phyloP scores from a whole-genome alignment of 1,140 invertebrate genomes.

The Pentalonia nigronervosa region DNA sequence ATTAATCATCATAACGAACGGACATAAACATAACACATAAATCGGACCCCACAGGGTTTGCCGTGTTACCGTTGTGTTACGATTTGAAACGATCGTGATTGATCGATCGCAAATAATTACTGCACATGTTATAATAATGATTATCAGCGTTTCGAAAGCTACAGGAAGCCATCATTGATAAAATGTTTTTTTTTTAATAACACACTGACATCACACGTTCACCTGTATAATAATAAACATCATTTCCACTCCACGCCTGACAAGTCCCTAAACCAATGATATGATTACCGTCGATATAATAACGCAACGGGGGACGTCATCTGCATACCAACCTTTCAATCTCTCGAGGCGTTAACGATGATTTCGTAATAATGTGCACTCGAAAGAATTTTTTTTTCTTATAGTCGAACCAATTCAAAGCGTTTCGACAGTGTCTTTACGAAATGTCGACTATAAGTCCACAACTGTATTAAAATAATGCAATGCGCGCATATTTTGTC shows the following conservation, averaged over 20 bases:
- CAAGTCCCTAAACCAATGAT: neutral
- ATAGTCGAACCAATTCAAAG: neutral
- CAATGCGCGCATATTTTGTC: neutral
- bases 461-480: neutral
- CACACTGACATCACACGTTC: neutral
- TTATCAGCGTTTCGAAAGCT: slow-evolving; percentile 12
- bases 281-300: neutral
- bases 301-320: neutral
- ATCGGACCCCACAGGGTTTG: neutral
- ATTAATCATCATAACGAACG: neutral
- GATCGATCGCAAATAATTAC: neutral
- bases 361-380: neutral
- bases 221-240: neutral
- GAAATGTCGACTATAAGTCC: neutral
- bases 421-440: neutral
- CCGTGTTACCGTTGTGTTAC: neutral
- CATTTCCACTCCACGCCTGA: neutral
- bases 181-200: slow-evolving; percentile 10
- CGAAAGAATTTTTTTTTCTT: neutral
- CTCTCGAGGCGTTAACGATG: neutral
- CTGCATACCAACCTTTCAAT: neutral
- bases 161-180: neutral
- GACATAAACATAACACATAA: neutral
- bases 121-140: neutral
- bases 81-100: neutral